Percentiles rank a stretch among this genome's conserved stretches.
Evolutionary conservation across 2,797 vertebrate species (phyloP).

Genomic region (Falco cherrug): DNA sequence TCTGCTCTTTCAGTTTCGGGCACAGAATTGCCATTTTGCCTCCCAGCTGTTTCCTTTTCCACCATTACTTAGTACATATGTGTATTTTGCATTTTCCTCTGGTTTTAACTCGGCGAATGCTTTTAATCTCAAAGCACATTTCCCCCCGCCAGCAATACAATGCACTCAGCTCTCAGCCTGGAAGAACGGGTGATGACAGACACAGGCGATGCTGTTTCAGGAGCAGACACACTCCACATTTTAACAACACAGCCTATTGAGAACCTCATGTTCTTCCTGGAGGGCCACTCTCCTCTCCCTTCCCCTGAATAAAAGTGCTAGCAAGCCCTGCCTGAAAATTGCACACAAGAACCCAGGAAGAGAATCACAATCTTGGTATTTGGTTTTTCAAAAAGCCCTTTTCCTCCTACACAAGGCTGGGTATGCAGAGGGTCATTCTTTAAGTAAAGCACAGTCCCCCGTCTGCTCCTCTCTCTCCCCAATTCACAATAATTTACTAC

Average conservation of each 20-base stretch:
- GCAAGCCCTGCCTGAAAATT: constrained; percentile 57
- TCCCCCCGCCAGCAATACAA: background rate
- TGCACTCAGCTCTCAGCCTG: constrained; percentile 44
- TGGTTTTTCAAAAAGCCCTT: constrained; percentile 61
- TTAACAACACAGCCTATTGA: constrained; percentile 61
- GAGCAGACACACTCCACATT: constrained; percentile 60
- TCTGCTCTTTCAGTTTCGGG: background rate
- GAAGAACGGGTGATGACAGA: constrained; percentile 22
- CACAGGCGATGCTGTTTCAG: background rate
- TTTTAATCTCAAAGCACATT: constrained; percentile 36
- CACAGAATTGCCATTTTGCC: constrained; percentile 5
- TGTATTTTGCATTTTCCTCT: constrained; percentile 44
- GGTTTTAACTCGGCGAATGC: constrained; percentile 46
- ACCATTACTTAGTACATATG: background rate
- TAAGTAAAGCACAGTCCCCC: constrained; percentile 56
- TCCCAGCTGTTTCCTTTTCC: background rate
- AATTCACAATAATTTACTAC: constrained; percentile 76
- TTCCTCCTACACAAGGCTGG: constrained; percentile 54
- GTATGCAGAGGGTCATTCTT: constrained; percentile 60
- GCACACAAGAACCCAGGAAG: constrained; percentile 61
- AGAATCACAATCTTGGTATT: constrained; percentile 61
- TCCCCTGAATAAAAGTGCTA: constrained; percentile 57
- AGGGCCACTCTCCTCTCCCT: constrained; percentile 58
- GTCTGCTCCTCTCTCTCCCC: constrained; percentile 55
- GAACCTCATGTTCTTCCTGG: constrained; percentile 65